phyloP scores from a whole-genome alignment of 2,888 invertebrate genomes.

The Leptogaster cylindrica region DNA sequence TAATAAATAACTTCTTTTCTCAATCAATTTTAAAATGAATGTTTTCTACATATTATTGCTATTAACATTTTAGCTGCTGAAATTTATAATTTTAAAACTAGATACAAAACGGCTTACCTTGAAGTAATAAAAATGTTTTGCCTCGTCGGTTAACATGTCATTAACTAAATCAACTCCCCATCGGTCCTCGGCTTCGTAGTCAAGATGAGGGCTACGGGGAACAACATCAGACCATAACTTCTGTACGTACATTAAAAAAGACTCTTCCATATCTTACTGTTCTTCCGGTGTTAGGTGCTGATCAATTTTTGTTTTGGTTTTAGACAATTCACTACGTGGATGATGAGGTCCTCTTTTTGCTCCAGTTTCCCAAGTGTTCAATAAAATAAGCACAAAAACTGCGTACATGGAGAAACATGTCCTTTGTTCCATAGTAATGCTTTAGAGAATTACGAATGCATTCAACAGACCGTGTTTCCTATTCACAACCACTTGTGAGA shows the following conservation, averaged over 20 bases:
- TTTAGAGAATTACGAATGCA: too few species aligned
- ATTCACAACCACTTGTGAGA: too few species aligned
- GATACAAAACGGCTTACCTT: too few species aligned
- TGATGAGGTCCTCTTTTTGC: constrained; percentile 71
- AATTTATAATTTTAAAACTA: too few species aligned
- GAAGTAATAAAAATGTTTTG: constrained; percentile 64
- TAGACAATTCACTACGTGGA: constrained; percentile 64
- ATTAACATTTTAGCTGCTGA: too few species aligned
- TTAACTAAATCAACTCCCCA: constrained; percentile 67
- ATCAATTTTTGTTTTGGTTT: constrained; percentile 65
- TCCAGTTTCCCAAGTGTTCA: too few species aligned
- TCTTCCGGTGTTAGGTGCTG: constrained; percentile 75
- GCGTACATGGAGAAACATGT: too few species aligned
- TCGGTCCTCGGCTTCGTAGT: constrained; percentile 75
- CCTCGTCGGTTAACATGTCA: constrained; percentile 82
- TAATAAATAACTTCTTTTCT: not conserved
- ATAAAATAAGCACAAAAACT: too few species aligned
- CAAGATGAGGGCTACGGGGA: constrained; percentile 73
- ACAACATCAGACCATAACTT: constrained; percentile 24
- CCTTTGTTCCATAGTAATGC: too few species aligned
- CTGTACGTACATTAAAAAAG: not conserved
- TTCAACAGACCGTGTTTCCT: too few species aligned
- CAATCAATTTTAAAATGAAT: not conserved
- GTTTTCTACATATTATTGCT: not conserved
- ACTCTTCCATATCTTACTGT: constrained; percentile 65